These are phyloP conservation scores for Chymomyza fuscimana DNA, from an alignment of 2,888 invertebrate species.

Conservation along the genomic window DNA sequence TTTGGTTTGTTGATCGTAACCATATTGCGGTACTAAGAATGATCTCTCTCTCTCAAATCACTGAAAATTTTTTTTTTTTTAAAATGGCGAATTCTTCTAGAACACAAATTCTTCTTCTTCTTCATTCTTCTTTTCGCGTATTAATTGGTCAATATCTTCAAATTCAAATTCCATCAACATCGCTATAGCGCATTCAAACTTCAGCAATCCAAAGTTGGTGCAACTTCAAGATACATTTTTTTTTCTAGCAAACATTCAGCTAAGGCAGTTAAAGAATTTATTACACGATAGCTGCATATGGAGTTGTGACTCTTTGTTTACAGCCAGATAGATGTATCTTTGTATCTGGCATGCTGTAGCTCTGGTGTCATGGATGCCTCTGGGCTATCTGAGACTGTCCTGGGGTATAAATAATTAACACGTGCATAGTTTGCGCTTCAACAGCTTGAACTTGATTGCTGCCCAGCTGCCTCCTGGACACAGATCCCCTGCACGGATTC, in stretches of 20 bases:
- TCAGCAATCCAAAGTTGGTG: background rate
- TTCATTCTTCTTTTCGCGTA: no score
- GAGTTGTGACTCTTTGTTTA: conserved; percentile 6
- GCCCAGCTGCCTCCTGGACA: conserved; percentile 1
- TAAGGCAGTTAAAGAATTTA: conserved; percentile 35
- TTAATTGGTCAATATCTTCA: no score
- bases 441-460: conserved; percentile 30
- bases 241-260: background rate
- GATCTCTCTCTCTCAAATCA: no score
- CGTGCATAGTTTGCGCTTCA: conserved; percentile 51
- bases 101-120: no score
- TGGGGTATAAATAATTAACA: conserved; percentile 62
- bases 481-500: background rate
- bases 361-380: background rate
- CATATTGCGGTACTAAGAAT: no score
- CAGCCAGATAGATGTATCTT: background rate
- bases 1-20: no score
- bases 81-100: no score
- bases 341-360: conserved; percentile 21
- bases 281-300: conserved; percentile 49
- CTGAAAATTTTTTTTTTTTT: no score
- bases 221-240: background rate
- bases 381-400: conserved; percentile 22
- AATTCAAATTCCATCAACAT: background rate
- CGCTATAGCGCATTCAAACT: background rate